Conservation (phyloP, 2,888 invertebrate genomes). For the Gerosis bhagava region DNA sequence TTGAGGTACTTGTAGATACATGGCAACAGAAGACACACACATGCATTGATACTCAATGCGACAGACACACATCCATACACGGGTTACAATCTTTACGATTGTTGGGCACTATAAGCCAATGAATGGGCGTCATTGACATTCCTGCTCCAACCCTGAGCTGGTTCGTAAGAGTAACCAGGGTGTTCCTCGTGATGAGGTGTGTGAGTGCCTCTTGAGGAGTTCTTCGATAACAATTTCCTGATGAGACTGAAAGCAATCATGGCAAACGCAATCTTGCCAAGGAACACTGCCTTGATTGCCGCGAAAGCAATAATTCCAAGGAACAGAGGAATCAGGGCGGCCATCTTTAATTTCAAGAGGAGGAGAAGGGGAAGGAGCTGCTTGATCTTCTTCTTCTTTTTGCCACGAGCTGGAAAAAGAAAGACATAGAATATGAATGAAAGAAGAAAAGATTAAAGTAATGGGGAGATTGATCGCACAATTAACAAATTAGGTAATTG, state of each 20-base stretch:
- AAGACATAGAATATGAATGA: not conserved
- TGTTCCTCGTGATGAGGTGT: conserved; percentile 83
- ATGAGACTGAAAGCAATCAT: conserved; percentile 86
- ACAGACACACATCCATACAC: conserved; percentile 45
- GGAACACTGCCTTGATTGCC: conserved; percentile 91
- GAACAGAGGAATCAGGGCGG: conserved; percentile 89
- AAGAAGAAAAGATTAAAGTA: too few relatives aligned
- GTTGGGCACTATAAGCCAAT: conserved; percentile 84
- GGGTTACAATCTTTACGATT: conserved; percentile 46
- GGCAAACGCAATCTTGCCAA: conserved; percentile 93
- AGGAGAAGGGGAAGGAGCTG: conserved; percentile 88
- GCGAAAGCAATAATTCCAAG: conserved; percentile 88
- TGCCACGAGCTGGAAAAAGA: conserved; percentile 85
- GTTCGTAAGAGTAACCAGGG: conserved; percentile 76
- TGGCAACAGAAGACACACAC: conserved; percentile 48
- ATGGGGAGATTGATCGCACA: too few relatives aligned
- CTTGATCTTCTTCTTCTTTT: conserved; percentile 89
- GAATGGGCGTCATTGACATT: conserved; percentile 85
- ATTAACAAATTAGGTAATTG: too few relatives aligned
- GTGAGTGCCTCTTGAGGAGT: conserved; percentile 59
- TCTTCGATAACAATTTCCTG: conserved; percentile 87
- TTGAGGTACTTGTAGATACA: conserved; percentile 67
- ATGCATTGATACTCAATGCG: conserved; percentile 36
- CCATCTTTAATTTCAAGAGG: conserved; percentile 89
- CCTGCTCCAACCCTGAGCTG: conserved; percentile 85